phyloP scores from a whole-genome alignment of 2,888 invertebrate species.

The Chrysopilus asiliformis region DNA sequence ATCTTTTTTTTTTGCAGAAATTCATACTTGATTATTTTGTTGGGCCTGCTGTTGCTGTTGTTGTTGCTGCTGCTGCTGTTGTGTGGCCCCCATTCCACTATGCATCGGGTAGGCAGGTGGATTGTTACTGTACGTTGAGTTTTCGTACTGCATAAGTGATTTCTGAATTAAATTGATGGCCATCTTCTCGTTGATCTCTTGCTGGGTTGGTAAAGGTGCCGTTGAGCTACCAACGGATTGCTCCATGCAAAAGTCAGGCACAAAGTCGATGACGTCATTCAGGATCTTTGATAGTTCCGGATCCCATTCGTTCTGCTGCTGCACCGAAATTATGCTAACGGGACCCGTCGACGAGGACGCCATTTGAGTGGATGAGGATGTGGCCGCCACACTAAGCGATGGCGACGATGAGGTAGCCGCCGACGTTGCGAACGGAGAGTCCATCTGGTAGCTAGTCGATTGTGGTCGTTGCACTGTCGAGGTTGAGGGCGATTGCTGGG shows the following conservation, averaged over 20 bases:
- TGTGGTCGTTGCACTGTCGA: slow-evolving; percentile 20
- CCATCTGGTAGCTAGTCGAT: slow-evolving; percentile 13
- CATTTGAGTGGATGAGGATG: slow-evolving; percentile 13
- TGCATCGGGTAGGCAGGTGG: slow-evolving; percentile 16
- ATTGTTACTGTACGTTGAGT: slow-evolving; percentile 32
- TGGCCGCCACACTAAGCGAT: slow-evolving; percentile 10
- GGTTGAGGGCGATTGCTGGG: slow-evolving; percentile 18
- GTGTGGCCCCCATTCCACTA: slow-evolving; percentile 13
- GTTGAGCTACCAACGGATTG: slow-evolving; percentile 23
- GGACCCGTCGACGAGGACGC: slow-evolving; percentile 11
- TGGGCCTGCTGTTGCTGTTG: slow-evolving; percentile 24
- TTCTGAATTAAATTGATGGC: slow-evolving; percentile 84
- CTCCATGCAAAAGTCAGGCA: slow-evolving; percentile 42
- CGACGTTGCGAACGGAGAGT: slow-evolving; percentile 23
- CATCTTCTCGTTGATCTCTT: slow-evolving; percentile 50
- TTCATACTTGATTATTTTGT: too few relatives aligned
- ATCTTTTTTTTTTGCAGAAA: too few relatives aligned
- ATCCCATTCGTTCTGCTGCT: slow-evolving; percentile 37
- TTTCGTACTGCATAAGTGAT: slow-evolving; percentile 77
- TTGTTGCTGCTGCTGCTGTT: slow-evolving; percentile 24
- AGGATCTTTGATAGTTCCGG: slow-evolving; percentile 68
- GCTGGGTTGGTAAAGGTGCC: slow-evolving; percentile 21
- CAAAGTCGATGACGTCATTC: slow-evolving; percentile 73
- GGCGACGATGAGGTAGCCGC: slow-evolving; percentile 16
- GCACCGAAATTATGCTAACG: slow-evolving; percentile 3